Percentiles rank a stretch among this genome's conserved stretches.
Conservation (phyloP, 2,113 vertebrate species). For the Orientallactaga bullata region DNA sequence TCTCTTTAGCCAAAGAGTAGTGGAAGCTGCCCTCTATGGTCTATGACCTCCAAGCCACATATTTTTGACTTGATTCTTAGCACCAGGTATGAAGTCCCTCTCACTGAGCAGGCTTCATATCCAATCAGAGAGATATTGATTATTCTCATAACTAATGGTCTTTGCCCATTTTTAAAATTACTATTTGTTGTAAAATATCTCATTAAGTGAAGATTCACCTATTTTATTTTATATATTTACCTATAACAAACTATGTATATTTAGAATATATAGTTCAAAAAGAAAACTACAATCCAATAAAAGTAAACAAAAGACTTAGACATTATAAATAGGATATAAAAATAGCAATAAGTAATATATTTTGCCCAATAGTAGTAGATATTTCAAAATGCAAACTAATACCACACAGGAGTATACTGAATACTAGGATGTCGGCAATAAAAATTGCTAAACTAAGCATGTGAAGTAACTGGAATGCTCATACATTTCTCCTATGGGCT, state of each 20-base stretch:
- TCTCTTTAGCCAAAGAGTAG: too few species aligned
- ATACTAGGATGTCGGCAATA: not conserved
- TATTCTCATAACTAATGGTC: too few species aligned
- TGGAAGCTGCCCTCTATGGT: too few species aligned
- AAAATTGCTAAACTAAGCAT: not conserved
- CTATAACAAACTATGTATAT: not conserved
- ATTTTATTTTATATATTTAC: too few species aligned
- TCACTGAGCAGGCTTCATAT: too few species aligned
- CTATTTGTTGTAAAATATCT: not conserved
- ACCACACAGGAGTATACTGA: not conserved
- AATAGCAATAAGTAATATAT: not conserved
- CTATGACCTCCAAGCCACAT: too few species aligned
- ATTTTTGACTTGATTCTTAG: too few species aligned
- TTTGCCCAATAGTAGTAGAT: not conserved
- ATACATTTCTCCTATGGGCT: not conserved
- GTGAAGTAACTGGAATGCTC: not conserved
- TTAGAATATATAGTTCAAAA: not conserved
- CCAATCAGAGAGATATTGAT: too few species aligned
- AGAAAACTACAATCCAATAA: not conserved
- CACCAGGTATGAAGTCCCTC: too few species aligned
- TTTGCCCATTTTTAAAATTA: slow-evolving; percentile 14
- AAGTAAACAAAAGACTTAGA: not conserved
- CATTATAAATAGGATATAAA: not conserved
- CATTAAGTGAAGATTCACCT: slow-evolving; percentile 15
- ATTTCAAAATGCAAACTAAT: slow-evolving; percentile 9